Conservation (phyloP, 2,797 vertebrate species). For the Coracias cyanogaster region DNA sequence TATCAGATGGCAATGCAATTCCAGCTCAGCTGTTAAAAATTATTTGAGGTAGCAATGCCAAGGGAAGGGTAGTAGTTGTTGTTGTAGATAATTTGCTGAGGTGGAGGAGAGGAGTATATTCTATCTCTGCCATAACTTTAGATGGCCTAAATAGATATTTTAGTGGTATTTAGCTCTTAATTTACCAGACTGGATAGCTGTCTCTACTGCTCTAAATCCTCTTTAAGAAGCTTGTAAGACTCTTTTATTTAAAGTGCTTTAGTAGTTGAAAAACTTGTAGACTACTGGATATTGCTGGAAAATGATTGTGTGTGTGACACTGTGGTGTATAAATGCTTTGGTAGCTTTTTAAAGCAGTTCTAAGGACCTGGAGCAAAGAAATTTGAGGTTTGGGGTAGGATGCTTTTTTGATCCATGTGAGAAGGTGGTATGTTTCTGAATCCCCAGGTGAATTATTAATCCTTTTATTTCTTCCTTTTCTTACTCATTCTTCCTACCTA, state of each 20-base stretch:
- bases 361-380: not conserved
- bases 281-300: not conserved
- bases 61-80: not conserved
- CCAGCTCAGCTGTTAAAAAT: not conserved
- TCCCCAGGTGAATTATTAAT: not conserved
- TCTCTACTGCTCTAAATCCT: not conserved
- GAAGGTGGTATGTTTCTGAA: not conserved
- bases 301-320: rapidly evolving
- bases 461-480: not conserved
- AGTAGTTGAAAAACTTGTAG: not conserved
- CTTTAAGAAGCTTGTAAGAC: not conserved
- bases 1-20: not conserved
- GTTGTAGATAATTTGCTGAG: not conserved
- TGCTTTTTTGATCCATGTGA: not conserved
- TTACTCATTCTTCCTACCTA: not conserved
- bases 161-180: not conserved
- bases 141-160: not conserved
- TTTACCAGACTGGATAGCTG: not conserved
- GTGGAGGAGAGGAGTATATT: not conserved
- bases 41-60: not conserved
- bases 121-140: not conserved
- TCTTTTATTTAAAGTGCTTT: not conserved
- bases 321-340: not conserved
- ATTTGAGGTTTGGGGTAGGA: not conserved
- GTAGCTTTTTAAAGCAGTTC: not conserved